Conservation (phyloP, 2,113 vertebrate species). For the Laticauda colubrina region DNA sequence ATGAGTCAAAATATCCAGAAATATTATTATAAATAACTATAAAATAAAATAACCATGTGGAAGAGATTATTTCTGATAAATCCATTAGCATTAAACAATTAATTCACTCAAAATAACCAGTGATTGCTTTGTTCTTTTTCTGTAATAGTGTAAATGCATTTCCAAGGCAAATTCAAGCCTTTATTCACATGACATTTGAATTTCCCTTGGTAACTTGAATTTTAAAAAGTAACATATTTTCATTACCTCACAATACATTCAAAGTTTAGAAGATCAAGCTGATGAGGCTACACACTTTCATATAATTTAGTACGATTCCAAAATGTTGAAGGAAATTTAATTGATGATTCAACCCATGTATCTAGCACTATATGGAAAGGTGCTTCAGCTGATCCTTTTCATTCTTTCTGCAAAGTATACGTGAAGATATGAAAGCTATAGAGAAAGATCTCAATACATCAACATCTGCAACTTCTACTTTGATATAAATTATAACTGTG, state of each 20-base stretch:
- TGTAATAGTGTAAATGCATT: not conserved
- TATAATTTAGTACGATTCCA: not conserved
- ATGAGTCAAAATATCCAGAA: not conserved
- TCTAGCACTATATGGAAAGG: not conserved
- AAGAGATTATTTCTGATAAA: conserved; percentile 1
- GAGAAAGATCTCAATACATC: not conserved
- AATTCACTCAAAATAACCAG: not conserved
- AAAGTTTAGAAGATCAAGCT: not conserved
- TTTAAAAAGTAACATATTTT: not conserved
- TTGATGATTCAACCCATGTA: not conserved
- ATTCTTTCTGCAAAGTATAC: not conserved
- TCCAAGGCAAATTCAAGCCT: not conserved
- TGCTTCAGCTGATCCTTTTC: not conserved
- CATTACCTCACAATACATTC: not conserved
- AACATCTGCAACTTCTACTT: not conserved
- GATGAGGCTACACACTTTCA: not conserved
- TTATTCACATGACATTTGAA: not conserved
- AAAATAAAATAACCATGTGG: not conserved
- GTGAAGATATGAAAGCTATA: not conserved
- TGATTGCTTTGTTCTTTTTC: not conserved
- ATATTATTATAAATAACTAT: not conserved
- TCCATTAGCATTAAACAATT: not conserved
- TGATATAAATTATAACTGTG: not conserved
- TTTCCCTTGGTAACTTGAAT: not conserved
- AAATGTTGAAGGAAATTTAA: not conserved